Percentiles rank a stretch among this genome's conserved stretches.
phyloP scores from a whole-genome alignment of 1,140 invertebrate species.

The Lepidurus arcticus region DNA sequence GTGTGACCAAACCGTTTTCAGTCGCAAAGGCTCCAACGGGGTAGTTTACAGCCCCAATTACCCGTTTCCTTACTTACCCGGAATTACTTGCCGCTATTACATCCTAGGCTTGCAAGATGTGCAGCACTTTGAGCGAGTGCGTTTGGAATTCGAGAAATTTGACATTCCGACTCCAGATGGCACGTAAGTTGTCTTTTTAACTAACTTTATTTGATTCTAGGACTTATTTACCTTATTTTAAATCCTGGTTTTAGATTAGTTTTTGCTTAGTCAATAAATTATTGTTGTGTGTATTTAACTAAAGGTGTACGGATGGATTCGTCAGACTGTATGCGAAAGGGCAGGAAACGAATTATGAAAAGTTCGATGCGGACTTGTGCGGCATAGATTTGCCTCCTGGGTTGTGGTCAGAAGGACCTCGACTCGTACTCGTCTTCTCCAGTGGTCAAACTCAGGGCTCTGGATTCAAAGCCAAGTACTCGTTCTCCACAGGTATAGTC shows the following conservation, averaged over 20 bases:
- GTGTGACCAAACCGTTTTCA: slow-evolving; percentile 95
- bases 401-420: slow-evolving; percentile 77
- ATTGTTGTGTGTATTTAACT: slow-evolving; percentile 30
- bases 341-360: slow-evolving; percentile 81
- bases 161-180: slow-evolving; percentile 67
- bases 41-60: slow-evolving; percentile 91
- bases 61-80: slow-evolving; percentile 86
- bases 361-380: slow-evolving; percentile 87
- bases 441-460: slow-evolving; percentile 78
- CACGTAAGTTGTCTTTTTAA: slow-evolving; percentile 30
- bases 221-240: background rate
- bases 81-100: slow-evolving; percentile 94
- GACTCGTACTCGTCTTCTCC: slow-evolving; percentile 87
- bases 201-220: background rate
- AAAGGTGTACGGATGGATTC: slow-evolving; percentile 78
- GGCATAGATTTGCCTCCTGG: slow-evolving; percentile 61
- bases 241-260: background rate
- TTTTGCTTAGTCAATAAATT: background rate
- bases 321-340: slow-evolving; percentile 86
- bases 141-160: slow-evolving; percentile 78
- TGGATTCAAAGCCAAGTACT: slow-evolving; percentile 86
- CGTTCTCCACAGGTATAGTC: slow-evolving; percentile 72
- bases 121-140: slow-evolving; percentile 87
- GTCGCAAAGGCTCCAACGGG: slow-evolving; percentile 83
- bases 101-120: slow-evolving; percentile 94